A percentile compares a stretch with the other conserved stretches of the same genome.
These are phyloP conservation scores for Crotophaga sulcirostris DNA, from an alignment of 2,113 vertebrate species.

Conservation along the genomic window DNA sequence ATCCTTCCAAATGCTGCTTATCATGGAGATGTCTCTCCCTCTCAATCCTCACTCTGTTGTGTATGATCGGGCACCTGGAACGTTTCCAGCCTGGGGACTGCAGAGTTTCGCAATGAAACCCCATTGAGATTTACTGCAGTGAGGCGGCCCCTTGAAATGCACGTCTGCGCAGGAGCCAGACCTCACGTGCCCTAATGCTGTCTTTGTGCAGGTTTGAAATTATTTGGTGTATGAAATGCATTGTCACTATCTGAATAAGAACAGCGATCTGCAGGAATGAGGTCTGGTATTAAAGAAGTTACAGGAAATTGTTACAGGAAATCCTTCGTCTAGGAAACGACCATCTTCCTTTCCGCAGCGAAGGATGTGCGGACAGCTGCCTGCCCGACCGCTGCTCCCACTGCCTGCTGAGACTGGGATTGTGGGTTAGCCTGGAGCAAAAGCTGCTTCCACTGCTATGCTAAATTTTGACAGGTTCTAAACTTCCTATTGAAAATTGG, in stretches of 20 bases:
- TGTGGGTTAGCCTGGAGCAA: background rate
- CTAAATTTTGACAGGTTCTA: background rate
- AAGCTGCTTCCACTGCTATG: background rate
- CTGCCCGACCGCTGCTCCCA: background rate
- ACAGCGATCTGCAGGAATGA: background rate
- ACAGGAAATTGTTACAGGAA: background rate
- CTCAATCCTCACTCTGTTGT: background rate
- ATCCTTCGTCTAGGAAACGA: background rate
- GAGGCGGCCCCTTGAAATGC: background rate
- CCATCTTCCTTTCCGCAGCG: background rate
- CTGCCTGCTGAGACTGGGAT: background rate
- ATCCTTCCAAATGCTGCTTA: conserved; percentile 35
- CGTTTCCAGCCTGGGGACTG: background rate
- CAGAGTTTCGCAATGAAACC: conserved; percentile 18
- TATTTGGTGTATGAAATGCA: background rate
- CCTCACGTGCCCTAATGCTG: background rate
- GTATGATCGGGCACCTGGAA: conserved; percentile 23
- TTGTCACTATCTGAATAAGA: background rate
- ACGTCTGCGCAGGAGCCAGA: background rate
- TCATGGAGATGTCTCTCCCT: background rate
- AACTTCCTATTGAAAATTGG: background rate
- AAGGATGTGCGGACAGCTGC: background rate
- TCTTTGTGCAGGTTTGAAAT: background rate
- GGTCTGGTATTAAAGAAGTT: background rate
- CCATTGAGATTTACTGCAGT: background rate